phyloP scores from a whole-genome alignment of 2,888 invertebrate species.

The Chymomyza amoena region DNA sequence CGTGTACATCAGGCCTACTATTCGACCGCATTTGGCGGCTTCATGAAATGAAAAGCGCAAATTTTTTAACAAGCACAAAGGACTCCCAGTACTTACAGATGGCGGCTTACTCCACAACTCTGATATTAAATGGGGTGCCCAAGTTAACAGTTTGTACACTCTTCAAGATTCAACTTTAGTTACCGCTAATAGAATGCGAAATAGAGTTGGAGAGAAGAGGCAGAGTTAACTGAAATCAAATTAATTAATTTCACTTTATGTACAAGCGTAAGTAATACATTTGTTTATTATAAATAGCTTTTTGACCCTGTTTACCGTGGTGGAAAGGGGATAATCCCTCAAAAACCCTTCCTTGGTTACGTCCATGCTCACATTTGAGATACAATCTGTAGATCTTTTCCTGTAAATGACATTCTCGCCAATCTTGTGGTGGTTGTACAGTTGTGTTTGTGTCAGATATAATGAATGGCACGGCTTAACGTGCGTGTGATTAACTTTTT shows the following conservation, averaged over 20 bases:
- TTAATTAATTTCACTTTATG: constrained; percentile 48
- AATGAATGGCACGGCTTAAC: not conserved
- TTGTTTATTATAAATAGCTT: no score
- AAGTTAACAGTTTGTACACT: constrained; percentile 58
- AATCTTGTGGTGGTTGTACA: not conserved
- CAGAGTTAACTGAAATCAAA: constrained; percentile 58
- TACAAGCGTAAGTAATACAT: no score
- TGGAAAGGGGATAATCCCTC: no score
- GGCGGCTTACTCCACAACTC: constrained; percentile 31
- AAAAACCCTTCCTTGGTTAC: no score
- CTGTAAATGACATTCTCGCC: not conserved
- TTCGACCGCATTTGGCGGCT: constrained; percentile 60
- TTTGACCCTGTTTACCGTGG: no score
- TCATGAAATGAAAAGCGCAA: constrained; percentile 65
- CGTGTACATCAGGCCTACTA: not conserved
- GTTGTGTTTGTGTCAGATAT: not conserved
- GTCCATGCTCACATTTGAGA: not conserved
- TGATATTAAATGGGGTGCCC: constrained; percentile 61
- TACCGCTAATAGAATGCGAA: not conserved
- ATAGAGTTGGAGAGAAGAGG: not conserved
- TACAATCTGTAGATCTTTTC: not conserved
- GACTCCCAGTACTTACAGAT: constrained; percentile 19
- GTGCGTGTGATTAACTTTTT: not conserved
- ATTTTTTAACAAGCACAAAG: constrained; percentile 71
- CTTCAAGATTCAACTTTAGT: constrained; percentile 8